These are phyloP conservation scores for Cephus rjabovi DNA, from an alignment of 2,888 invertebrate species.

Conservation along the genomic window DNA sequence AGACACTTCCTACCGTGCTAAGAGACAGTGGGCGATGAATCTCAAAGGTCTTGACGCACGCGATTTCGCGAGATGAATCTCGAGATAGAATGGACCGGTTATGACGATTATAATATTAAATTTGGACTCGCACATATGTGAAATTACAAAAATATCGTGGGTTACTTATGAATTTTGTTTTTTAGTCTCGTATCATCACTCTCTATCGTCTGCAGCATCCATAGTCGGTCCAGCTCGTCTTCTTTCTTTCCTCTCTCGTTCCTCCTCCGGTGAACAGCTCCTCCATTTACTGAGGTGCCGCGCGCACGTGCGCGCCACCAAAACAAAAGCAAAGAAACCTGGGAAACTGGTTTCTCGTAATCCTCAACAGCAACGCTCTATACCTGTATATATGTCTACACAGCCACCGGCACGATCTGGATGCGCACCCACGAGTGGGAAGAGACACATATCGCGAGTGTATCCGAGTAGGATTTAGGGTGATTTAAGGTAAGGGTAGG, in stretches of 20 bases:
- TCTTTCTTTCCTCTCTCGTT: conserved; percentile 21
- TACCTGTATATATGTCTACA: background rate
- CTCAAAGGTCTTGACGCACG: background rate
- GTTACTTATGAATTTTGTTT: background rate
- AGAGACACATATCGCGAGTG: background rate
- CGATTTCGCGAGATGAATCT: background rate
- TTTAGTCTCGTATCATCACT: background rate
- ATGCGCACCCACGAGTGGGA: background rate
- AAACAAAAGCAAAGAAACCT: conserved; percentile 7
- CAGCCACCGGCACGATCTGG: background rate
- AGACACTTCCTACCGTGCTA: background rate
- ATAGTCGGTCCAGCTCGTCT: conserved; percentile 13
- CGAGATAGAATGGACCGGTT: background rate
- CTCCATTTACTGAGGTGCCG: conserved; percentile 46
- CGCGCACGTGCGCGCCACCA: conserved; percentile 51
- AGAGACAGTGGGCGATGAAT: conserved; percentile 19
- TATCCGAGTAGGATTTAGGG: background rate
- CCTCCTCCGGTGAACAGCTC: conserved; percentile 11
- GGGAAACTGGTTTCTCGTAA: conserved; percentile 7
- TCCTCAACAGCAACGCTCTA: background rate
- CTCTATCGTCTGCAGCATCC: background rate
- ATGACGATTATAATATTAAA: background rate
- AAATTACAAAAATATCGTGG: background rate
- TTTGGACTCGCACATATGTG: background rate
- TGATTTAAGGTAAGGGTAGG: background rate